Evolutionary conservation across 2,888 invertebrate genomes (phyloP).

Genomic region (Troides helena): DNA sequence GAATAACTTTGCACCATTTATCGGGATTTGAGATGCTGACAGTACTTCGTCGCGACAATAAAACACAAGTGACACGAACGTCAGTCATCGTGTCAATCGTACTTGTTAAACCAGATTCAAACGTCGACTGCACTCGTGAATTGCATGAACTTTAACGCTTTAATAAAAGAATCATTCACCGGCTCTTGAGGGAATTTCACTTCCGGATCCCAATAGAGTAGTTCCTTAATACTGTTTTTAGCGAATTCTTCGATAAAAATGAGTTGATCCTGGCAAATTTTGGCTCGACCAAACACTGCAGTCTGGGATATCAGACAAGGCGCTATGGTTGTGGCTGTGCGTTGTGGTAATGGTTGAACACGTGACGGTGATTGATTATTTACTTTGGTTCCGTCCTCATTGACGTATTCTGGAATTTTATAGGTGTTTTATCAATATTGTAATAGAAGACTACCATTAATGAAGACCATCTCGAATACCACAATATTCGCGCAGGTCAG

Average conservation of each 20-base stretch:
- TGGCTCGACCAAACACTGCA: conserved; percentile 45
- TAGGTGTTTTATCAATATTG: too few species aligned
- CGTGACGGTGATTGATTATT: not conserved
- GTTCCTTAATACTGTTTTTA: conserved; percentile 46
- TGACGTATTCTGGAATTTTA: not conserved
- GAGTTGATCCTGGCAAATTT: conserved; percentile 74
- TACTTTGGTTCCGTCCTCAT: not conserved
- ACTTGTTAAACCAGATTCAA: too few species aligned
- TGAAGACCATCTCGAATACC: too few species aligned
- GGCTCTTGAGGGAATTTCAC: conserved; percentile 81
- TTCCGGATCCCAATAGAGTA: conserved; percentile 73
- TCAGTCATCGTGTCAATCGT: too few species aligned
- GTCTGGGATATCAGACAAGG: conserved; percentile 42
- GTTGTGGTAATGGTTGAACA: not conserved
- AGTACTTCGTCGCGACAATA: too few species aligned
- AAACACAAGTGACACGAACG: too few species aligned
- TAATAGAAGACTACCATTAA: too few species aligned
- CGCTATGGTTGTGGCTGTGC: not conserved
- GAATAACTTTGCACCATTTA: too few species aligned
- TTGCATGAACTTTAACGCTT: not conserved
- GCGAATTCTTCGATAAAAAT: conserved; percentile 83
- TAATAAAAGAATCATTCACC: conserved; percentile 57
- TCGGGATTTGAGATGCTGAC: too few species aligned
- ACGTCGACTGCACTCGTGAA: too few species aligned
- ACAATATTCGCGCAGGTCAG: too few species aligned